Percentiles rank a stretch among this genome's conserved stretches.
Evolutionary conservation across 37 sponge, comb jelly and placozoan genomes (phyloP).

Genomic region (Dysidea cf. avara): DNA sequence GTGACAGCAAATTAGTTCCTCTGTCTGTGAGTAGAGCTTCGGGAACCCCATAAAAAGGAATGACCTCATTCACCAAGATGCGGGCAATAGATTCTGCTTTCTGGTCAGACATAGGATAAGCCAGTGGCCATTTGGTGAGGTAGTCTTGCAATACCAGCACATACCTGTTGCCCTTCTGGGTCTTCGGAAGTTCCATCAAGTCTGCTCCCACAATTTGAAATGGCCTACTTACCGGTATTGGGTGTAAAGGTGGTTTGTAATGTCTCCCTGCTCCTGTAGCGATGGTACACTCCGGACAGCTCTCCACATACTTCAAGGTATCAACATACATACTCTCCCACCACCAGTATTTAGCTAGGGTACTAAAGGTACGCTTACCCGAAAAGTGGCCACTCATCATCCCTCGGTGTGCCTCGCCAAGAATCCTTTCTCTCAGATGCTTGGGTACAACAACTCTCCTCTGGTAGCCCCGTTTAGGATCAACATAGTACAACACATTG

Average conservation of each 20-base stretch:
- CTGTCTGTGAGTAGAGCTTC: conserved; percentile 55
- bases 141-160: conserved; percentile 59
- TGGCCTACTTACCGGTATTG: no score
- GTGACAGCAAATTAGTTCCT: conserved; percentile 43
- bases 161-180: conserved; percentile 14
- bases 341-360: conserved; percentile 40
- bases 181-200: conserved; percentile 46
- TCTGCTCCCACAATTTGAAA: conserved; percentile 63
- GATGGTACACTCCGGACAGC: conserved; percentile 57
- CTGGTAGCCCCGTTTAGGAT: conserved; percentile 11
- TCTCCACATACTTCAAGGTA: background rate
- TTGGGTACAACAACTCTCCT: conserved; percentile 55
- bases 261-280: conserved; percentile 7
- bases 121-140: no score
- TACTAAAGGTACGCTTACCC: conserved; percentile 11
- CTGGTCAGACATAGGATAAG: conserved; percentile 60
- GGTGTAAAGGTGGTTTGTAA: conserved; percentile 28
- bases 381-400: conserved; percentile 52
- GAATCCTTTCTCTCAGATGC: conserved; percentile 11
- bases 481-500: conserved; percentile 37
- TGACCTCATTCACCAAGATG: conserved; percentile 25
- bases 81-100: conserved; percentile 27
- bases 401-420: conserved; percentile 41
- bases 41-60: no score
- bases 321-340: conserved; percentile 56